Evolutionary conservation across 2,113 vertebrate genomes (phyloP).

Genomic region (Petrocephalus zakoni): DNA sequence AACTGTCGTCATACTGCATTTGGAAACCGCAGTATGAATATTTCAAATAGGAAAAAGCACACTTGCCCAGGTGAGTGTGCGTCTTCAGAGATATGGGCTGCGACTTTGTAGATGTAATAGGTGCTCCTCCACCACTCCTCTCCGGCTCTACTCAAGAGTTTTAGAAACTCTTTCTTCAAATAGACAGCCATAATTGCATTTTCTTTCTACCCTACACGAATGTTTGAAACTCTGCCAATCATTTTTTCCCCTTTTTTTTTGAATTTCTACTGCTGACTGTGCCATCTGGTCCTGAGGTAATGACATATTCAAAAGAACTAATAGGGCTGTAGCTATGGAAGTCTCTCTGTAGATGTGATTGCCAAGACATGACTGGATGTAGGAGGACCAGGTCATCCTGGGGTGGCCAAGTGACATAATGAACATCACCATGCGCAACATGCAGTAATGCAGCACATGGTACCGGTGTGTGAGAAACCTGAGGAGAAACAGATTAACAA

Average conservation of each 20-base stretch:
- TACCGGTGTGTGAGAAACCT: neutral
- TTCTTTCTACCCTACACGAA: conserved; percentile 49
- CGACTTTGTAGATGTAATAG: neutral
- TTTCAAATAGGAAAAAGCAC: neutral
- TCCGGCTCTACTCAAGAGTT: neutral
- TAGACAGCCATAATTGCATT: conserved; percentile 9
- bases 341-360: conserved; percentile 55
- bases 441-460: neutral
- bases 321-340: conserved; percentile 52
- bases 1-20: neutral
- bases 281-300: conserved; percentile 49
- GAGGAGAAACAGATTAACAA: neutral
- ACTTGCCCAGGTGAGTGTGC: neutral
- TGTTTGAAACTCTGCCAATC: conserved; percentile 54
- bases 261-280: conserved; percentile 61
- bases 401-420: neutral
- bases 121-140: neutral
- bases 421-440: neutral
- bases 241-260: conserved; percentile 42
- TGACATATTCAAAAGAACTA: conserved; percentile 54
- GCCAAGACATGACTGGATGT: conserved; percentile 36
- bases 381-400: conserved; percentile 31
- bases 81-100: neutral
- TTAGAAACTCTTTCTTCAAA: conserved; percentile 21
- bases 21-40: neutral